Base-by-base conservation (phyloP, 2,113 vertebrate genomes). In the Tenebrosternarchus preto region DNA sequence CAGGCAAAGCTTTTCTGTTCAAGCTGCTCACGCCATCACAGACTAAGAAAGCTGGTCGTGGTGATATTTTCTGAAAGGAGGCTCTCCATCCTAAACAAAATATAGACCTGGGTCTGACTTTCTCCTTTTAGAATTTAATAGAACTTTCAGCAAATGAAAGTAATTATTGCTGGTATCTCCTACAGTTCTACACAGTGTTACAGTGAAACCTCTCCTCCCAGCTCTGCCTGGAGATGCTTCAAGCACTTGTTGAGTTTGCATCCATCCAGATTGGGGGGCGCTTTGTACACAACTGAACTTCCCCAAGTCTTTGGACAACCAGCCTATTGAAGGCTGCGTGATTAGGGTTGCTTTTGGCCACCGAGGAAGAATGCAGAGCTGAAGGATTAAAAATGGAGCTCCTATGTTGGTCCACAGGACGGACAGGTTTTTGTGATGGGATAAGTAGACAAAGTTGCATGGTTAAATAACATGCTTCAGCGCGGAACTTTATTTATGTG, bases 301-400 rank as follows among this genome's bases (percentile, higher is more conserved):
- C 68, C 36, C 73, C 55, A 36, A 80, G 70, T 63, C 81, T 46
- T 20, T 7, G 12, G 67, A 85, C 84, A 85, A 85, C 83, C 12
- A n/a, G 27, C 64, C 43, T 78, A 83, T 85, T 85, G 68, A 83
- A 53, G 43, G 70, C 19, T 27, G 33, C 2, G 43, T 56, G 78
- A 80, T 80, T 80, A 73, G 60, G 80, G 77, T 85, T 82, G 72
- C 25, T 53, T 81, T 22, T 20, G 56, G 27, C 56, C 9, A 56
- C 15, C 43, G 78, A 43, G 69, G 75, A 74, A 79, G 80, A 75
- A 36, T n/a, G 12, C 22, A 19, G 57, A 57, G 64, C 29, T 12
- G 15, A 31, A 39, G 61, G 76, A 43, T 61, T 36, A 73, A 74
- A 80, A 69, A 60, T 15, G n/a, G 39, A 22, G 29, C 69, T 78